phyloP scores from a whole-genome alignment of 2,797 vertebrate species.

The Rhadinocentrus ornatus region DNA sequence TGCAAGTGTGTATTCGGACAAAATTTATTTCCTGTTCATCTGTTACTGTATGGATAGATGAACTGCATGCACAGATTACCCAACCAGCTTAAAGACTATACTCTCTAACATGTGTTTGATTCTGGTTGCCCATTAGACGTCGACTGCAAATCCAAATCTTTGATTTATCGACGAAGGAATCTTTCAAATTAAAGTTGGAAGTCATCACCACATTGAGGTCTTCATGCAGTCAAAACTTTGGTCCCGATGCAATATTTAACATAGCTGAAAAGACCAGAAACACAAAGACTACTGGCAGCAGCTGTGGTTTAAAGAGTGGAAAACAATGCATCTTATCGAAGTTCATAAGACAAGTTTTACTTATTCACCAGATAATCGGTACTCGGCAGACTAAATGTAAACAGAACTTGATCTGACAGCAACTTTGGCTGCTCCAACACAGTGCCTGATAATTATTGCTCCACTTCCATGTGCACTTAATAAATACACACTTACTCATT shows the following conservation, averaged over 20 bases:
- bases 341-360: not conserved
- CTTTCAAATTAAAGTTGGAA: not conserved
- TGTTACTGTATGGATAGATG: not conserved
- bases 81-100: not conserved
- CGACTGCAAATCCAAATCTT: not conserved
- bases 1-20: too few relatives aligned
- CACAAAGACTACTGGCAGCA: not conserved
- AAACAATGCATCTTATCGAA: not conserved
- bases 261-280: not conserved
- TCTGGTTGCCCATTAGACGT: not conserved
- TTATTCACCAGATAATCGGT: not conserved
- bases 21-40: too few relatives aligned
- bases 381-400: not conserved
- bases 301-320: not conserved
- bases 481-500: conserved; percentile 18
- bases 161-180: not conserved
- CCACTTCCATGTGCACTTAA: conserved; percentile 1
- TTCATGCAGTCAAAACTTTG: not conserved
- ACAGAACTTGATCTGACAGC: not conserved
- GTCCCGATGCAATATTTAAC: not conserved
- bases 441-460: not conserved
- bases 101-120: not conserved
- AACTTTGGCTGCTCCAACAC: not conserved
- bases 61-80: not conserved
- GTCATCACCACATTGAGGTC: not conserved